Percentiles rank a stretch among this genome's conserved stretches.
Evolutionary conservation across 2,888 invertebrate species (phyloP).

Genomic region (Drosophila barbarae): DNA sequence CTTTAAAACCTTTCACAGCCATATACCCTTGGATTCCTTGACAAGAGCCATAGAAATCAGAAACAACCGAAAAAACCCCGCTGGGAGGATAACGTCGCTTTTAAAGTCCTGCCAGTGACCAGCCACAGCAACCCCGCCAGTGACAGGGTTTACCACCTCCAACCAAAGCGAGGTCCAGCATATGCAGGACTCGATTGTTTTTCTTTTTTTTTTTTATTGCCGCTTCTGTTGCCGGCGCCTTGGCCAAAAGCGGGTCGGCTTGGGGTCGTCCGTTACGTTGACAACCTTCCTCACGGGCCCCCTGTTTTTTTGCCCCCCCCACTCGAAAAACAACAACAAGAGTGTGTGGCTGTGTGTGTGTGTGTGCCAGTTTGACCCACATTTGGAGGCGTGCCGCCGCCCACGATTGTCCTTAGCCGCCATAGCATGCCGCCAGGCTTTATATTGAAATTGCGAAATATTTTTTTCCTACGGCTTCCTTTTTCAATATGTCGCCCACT

Average conservation of each 20-base stretch:
- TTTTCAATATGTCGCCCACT: conserved; percentile 45
- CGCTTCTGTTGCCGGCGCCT: conserved; percentile 50
- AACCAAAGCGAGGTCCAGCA: conserved; percentile 22
- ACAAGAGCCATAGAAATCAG: conserved; percentile 7
- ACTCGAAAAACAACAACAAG: conserved; percentile 42
- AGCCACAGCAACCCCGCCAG: conserved; percentile 26
- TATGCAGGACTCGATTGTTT: conserved; percentile 31
- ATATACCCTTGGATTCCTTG: background rate
- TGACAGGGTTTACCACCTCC: conserved; percentile 22
- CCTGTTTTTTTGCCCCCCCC: background rate
- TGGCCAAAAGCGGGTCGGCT: conserved; percentile 64
- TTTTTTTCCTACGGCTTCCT: conserved; percentile 26
- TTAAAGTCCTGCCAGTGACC: conserved; percentile 44
- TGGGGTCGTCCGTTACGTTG: conserved; percentile 67
- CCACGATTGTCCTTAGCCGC: conserved; percentile 19
- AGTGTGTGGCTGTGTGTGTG: conserved; percentile 29
- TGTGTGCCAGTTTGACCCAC: conserved; percentile 60
- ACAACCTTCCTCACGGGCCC: conserved; percentile 49
- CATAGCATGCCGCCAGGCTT: conserved; percentile 60
- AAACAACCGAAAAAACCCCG: conserved; percentile 11
- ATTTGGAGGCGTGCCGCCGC: conserved; percentile 61
- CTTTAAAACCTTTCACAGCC: no score
- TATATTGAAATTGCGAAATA: conserved; percentile 68
- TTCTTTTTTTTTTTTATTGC: conserved; percentile 31
- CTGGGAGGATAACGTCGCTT: conserved; percentile 21